These are phyloP conservation scores for Stramonita haemastoma DNA, from an alignment of 2,888 invertebrate species.

Conservation along the genomic window DNA sequence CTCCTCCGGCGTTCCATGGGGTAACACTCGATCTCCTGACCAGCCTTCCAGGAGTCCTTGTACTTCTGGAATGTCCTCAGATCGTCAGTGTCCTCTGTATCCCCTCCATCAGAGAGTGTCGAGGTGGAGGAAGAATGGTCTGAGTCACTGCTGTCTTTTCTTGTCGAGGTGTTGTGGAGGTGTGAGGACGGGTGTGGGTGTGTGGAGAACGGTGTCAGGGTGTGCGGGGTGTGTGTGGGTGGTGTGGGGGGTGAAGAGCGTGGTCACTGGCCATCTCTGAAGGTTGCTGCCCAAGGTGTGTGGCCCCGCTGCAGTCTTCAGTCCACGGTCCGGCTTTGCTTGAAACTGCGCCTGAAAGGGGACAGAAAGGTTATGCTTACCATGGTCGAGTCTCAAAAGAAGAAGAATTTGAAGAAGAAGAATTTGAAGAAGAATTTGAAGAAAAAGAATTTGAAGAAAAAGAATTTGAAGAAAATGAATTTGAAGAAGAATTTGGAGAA, in stretches of 20 bases:
- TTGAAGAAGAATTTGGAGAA: too few species aligned
- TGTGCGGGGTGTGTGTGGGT: background rate
- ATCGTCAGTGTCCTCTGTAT: background rate
- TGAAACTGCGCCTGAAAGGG: slow-evolving; percentile 2
- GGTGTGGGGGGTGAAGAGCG: background rate
- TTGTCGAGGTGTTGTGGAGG: background rate
- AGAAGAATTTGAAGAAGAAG: too few species aligned
- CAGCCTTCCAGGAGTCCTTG: background rate
- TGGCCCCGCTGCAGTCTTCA: background rate
- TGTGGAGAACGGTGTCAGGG: background rate
- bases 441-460: too few species aligned
- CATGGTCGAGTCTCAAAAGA: background rate
- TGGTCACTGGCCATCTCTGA: slow-evolving; percentile 21
- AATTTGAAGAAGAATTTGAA: too few species aligned
- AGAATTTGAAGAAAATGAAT: too few species aligned
- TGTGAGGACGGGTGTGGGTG: background rate
- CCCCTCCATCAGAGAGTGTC: background rate
- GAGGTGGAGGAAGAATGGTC: background rate
- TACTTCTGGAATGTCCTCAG: background rate
- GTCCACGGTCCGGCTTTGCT: background rate
- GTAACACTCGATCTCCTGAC: background rate
- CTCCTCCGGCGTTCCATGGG: background rate
- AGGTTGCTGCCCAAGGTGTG: background rate
- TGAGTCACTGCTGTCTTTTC: background rate
- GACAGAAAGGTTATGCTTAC: background rate